Conservation (phyloP, 1,140 invertebrate species). For the Gerris buenoi region DNA sequence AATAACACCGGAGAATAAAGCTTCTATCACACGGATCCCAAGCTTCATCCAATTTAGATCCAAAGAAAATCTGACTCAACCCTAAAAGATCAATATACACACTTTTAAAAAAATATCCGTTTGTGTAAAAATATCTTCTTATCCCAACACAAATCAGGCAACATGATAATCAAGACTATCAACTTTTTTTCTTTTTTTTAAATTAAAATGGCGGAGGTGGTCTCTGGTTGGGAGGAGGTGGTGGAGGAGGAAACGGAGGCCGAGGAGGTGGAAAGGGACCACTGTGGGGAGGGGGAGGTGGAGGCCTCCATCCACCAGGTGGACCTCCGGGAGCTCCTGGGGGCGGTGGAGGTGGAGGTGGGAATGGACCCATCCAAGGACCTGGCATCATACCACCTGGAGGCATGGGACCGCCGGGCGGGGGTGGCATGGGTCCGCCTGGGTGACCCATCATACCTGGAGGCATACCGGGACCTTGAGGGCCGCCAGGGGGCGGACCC, state of each 20-base stretch:
- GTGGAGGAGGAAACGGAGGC: not conserved
- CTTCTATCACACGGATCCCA: no score
- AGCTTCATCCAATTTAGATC: no score
- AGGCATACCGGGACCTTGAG: not conserved
- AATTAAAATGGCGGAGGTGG: no score
- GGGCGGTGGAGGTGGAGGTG: constrained; percentile 3
- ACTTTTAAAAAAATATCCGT: no score
- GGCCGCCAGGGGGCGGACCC: constrained; percentile 10
- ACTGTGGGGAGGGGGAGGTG: not conserved
- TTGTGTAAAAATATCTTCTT: no score
- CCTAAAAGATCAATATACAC: no score
- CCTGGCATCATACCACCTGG: not conserved
- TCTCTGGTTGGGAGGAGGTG: not conserved
- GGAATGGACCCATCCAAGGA: not conserved
- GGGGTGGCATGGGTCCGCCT: constrained; percentile 8
- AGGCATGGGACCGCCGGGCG: constrained; percentile 3
- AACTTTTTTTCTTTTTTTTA: no score
- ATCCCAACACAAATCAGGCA: no score
- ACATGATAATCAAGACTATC: no score
- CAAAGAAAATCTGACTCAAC: no score
- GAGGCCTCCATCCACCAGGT: not conserved
- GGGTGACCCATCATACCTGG: constrained; percentile 2
- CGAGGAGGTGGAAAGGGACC: not conserved
- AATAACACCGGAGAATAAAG: no score
- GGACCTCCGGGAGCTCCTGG: constrained; percentile 2